Evolutionary conservation across 2,888 invertebrate species (phyloP).

Genomic region (Drosophila peninsularis): DNA sequence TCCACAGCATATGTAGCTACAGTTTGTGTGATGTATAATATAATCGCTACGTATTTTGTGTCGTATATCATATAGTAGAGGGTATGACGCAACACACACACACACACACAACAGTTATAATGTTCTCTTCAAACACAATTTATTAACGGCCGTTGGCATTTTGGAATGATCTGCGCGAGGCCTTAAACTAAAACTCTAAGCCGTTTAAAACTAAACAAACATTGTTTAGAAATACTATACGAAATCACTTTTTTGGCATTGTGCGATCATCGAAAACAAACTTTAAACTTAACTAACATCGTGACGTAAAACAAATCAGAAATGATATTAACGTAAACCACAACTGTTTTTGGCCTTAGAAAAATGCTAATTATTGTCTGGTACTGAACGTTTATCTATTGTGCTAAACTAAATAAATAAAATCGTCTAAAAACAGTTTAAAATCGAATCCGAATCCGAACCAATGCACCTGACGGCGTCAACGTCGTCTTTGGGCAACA

Average conservation of each 20-base stretch:
- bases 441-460: slow-evolving; percentile 29
- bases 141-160: slow-evolving; percentile 23
- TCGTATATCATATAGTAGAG: slow-evolving; percentile 26
- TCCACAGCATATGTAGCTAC: slow-evolving; percentile 28
- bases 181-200: slow-evolving; percentile 36
- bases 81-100: slow-evolving; percentile 34
- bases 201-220: slow-evolving; percentile 55
- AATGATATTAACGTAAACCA: not conserved
- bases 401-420: slow-evolving; percentile 31
- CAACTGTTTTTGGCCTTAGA: slow-evolving; percentile 12
- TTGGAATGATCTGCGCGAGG: slow-evolving; percentile 41
- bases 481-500: slow-evolving; percentile 24
- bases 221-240: slow-evolving; percentile 64
- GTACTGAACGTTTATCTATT: slow-evolving; percentile 43
- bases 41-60: slow-evolving; percentile 33
- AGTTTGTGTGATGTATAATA: slow-evolving; percentile 33
- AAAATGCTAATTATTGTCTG: slow-evolving; percentile 74
- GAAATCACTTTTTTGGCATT: slow-evolving; percentile 77
- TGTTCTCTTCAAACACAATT: slow-evolving; percentile 15
- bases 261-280: slow-evolving; percentile 59
- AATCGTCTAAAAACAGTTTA: slow-evolving; percentile 12
- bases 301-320: slow-evolving; percentile 17
- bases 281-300: slow-evolving; percentile 2
- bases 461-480: slow-evolving; percentile 35
- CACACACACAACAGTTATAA: slow-evolving; percentile 17